phyloP scores from a whole-genome alignment of 2,113 vertebrate species.

The Anolis sagrei region DNA sequence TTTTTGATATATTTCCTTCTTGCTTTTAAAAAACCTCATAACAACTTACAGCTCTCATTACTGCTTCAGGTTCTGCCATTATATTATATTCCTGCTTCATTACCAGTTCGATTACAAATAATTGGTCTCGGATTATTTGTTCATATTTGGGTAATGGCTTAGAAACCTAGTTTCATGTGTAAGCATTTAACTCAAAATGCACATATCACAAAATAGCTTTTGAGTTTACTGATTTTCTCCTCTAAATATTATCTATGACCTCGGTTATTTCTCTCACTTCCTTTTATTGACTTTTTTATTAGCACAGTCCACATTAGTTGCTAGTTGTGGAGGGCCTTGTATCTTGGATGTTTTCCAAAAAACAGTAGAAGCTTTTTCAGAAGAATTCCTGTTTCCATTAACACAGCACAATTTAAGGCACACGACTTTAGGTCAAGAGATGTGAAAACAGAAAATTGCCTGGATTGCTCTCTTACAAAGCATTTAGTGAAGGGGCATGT shows the following conservation, averaged over 20 bases:
- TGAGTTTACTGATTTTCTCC: not conserved
- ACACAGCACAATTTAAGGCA: not conserved
- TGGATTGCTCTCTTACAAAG: not conserved
- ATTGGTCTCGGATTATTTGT: constrained; percentile 19
- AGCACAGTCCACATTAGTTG: not conserved
- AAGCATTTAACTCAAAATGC: not conserved
- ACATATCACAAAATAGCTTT: not conserved
- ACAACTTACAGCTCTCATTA: not conserved
- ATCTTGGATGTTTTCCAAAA: not conserved
- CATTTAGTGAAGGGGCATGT: not conserved
- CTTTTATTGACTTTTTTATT: not conserved
- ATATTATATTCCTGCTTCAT: not conserved
- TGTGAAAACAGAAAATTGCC: not conserved
- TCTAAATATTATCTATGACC: not conserved
- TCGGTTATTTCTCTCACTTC: not conserved
- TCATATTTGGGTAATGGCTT: constrained; percentile 7
- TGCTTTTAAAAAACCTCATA: not conserved
- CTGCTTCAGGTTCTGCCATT: not conserved
- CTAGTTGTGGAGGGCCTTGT: not conserved
- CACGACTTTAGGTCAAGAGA: not conserved
- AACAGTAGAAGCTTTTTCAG: not conserved
- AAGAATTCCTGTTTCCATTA: not conserved
- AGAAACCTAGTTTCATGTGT: not conserved
- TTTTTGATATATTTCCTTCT: constrained; percentile 3
- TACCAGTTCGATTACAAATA: constrained; percentile 5